Base-by-base conservation (phyloP, 2,797 vertebrate genomes). In the Siniperca undulata region DNA sequence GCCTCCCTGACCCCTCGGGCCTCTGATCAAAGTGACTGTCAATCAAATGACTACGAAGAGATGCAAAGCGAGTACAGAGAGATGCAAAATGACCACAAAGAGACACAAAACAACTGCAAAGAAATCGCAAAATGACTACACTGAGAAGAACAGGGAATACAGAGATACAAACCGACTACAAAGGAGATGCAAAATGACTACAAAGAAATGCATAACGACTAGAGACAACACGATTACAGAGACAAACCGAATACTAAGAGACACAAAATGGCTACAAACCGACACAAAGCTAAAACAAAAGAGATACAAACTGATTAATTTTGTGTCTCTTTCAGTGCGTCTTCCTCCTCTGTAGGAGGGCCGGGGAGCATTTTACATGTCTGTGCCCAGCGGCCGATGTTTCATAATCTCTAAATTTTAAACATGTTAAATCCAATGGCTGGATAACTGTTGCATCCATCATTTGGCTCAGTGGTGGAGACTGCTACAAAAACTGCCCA, bases 381-480 rank as follows among this genome's bases (percentile, higher is more conserved):
- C 56, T 52, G 11, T 22, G 2, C 12, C 4, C 13, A 59, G 7
- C 22, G 7, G 4, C 38, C 1, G 3, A 19, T 74, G 74, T 77
- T 24, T 66, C 27, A 24, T 22, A 60, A 74, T 61, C 48, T 73
- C 36, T 40, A 42, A 62, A 77, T 40, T 42, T 38, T 55, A 24
- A 34, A 56, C 24, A 46, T 74, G 58, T 81, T 34, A n/a, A 55
- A 66, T 34, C 58, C 61, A 50, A 5, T 2, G n/a, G 70, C 14
- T 20, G 55, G 20, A 70, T 69, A 67, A 59, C 65, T 55, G 78
- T 59, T 74, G 59, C 70, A 73, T 80, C 62, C 62, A 66, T 82
- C 74, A 65, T 36, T 22, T 55, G 70, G 60, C 30, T 75, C 70
- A 76, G 64, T 20, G 80, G 61, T 70, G 71, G 67, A 66, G 68